A percentile compares a stretch with the other conserved stretches of the same genome.
These are phyloP conservation scores for Coturnix japonica DNA, from an alignment of 2,113 vertebrate species.

Conservation along the genomic window DNA sequence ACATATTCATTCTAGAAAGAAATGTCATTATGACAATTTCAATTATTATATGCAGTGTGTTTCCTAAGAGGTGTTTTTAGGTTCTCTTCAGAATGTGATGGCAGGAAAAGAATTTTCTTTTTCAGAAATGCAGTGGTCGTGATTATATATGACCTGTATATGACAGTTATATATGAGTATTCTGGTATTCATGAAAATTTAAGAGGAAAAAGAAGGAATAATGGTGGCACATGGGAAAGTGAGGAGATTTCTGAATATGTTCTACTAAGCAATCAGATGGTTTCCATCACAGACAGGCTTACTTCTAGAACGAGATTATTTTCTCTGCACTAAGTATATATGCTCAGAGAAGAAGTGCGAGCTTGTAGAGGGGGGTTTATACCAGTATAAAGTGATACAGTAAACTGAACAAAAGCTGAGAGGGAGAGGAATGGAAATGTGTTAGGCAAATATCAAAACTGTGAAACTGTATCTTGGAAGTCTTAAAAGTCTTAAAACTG, in stretches of 20 bases:
- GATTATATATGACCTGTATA: rapidly evolving
- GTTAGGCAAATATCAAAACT: background rate
- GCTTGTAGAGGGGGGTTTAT: background rate
- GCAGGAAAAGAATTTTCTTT: background rate
- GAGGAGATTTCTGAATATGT: background rate
- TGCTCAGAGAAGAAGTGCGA: background rate
- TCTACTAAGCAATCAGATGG: background rate
- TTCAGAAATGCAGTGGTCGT: rapidly evolving
- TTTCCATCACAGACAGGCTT: background rate
- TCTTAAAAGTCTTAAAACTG: background rate
- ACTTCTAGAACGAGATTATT: background rate
- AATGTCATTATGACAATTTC: background rate
- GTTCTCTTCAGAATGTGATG: background rate
- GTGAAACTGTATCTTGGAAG: background rate
- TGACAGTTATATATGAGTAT: background rate
- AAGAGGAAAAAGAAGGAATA: rapidly evolving
- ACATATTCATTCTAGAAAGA: background rate
- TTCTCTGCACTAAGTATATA: background rate
- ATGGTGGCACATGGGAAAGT: background rate
- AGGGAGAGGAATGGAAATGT: background rate
- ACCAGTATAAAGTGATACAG: background rate
- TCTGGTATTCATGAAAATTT: background rate
- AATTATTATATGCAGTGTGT: background rate
- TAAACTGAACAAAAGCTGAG: background rate
- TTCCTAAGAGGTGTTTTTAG: background rate